Base-by-base conservation (phyloP, 2,888 invertebrate genomes). In the Aethes cnicana region DNA sequence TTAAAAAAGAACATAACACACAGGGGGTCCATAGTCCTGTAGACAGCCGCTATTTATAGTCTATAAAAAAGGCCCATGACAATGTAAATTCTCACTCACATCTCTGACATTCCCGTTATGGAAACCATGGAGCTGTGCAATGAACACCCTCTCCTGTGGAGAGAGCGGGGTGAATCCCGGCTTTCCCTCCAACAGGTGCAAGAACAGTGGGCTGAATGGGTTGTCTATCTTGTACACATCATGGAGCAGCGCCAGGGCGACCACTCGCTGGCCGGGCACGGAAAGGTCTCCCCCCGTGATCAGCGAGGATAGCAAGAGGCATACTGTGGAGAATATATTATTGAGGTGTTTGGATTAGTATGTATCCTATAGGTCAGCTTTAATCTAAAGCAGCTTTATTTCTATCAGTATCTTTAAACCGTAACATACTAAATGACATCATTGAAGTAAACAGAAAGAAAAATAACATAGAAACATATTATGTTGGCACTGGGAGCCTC, bases 61-160 rank as follows among this genome's bases (percentile, higher is more conserved):
- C n/a, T n/a, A n/a, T n/a, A n/a, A n/a, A n/a, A n/a, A n/a, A n/a
- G n/a, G n/a, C n/a, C n/a, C n/a, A n/a, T n/a, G n/a, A n/a, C n/a
- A n/a, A n/a, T n/a, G n/a, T n/a, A n/a, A n/a, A n/a, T n/a, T n/a
- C n/a, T n/a, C n/a, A n/a, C 85, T 89, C 79, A 95, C 94, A 89
- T 95, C 95, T 83, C 94, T 94, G 33, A 92, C 87, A 57, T 92
- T 91, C 66, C 92, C 92, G 21, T 92, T 91, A 37, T 94, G 76
- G 44, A 95, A 90, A 47, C 94, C 94, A 64, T 94, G 90, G 12
- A 95, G 77, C 63, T 95, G 94, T 14, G 92, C 92, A 25, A 95
- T 83, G 66, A 96, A 94, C 66, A 94, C 91, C 63, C 93, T 93
- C 77, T 97, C 97, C 46, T 91, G 91, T 0, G 89, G 82, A 0